These are phyloP conservation scores for Ophonus ardosiacus DNA, from an alignment of 2,888 invertebrate genomes.

Conservation along the genomic window DNA sequence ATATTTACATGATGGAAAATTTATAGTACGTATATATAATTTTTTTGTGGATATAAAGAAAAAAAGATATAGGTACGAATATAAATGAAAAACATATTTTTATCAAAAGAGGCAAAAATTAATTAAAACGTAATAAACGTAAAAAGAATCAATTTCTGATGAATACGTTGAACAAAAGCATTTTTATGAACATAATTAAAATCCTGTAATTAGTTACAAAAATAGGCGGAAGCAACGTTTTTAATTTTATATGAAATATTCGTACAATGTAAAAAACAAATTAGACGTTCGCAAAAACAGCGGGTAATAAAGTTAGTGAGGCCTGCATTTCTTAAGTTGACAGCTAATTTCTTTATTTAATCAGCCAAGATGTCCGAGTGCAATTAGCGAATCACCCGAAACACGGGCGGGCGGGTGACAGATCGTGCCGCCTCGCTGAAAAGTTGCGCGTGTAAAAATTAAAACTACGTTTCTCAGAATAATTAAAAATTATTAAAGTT, in stretches of 20 bases:
- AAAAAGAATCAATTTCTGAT: background rate
- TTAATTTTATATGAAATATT: background rate
- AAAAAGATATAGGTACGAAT: no score
- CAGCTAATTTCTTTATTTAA: slow-evolving; percentile 54
- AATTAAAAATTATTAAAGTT: slow-evolving; percentile 64
- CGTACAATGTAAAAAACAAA: slow-evolving; percentile 16
- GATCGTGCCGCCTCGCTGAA: slow-evolving; percentile 44
- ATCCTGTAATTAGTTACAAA: background rate
- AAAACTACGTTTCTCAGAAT: slow-evolving; percentile 63
- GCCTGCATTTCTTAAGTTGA: slow-evolving; percentile 23
- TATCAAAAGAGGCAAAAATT: background rate
- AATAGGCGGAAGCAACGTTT: background rate
- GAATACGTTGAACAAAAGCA: background rate
- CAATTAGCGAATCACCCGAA: slow-evolving; percentile 53
- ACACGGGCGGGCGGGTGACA: slow-evolving; percentile 11
- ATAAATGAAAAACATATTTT: no score
- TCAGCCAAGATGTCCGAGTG: slow-evolving; percentile 6
- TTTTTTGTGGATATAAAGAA: no score
- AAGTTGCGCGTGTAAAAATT: slow-evolving; percentile 60
- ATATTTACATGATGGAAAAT: no score
- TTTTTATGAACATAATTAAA: background rate
- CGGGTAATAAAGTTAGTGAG: slow-evolving; percentile 10
- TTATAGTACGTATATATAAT: no score
- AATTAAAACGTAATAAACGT: background rate
- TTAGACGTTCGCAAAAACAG: slow-evolving; percentile 16